These are phyloP conservation scores for Bothrops jararaca DNA, from an alignment of 2,113 vertebrate species.

Conservation along the genomic window DNA sequence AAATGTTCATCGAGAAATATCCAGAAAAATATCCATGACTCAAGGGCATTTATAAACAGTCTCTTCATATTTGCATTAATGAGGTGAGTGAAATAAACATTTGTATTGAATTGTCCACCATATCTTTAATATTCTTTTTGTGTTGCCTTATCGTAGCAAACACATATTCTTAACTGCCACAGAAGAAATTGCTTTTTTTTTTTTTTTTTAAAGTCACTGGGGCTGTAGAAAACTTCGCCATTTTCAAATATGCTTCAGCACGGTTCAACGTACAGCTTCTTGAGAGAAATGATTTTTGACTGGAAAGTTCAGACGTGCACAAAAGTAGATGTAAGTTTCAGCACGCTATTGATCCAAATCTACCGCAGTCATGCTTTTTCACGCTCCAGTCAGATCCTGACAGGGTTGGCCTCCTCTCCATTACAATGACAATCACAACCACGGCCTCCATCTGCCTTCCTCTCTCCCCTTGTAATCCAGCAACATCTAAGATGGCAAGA, in stretches of 20 bases:
- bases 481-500: neutral
- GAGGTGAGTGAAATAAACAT: constrained; percentile 1
- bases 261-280: neutral
- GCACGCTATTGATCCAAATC: neutral
- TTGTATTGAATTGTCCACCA: neutral
- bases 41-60: neutral
- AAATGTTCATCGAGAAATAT: neutral
- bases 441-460: neutral
- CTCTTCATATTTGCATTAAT: rapidly evolving
- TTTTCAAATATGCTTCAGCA: neutral
- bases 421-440: neutral
- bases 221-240: neutral
- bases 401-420: constrained; percentile 13
- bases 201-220: neutral
- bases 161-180: neutral
- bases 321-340: rapidly evolving
- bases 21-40: neutral
- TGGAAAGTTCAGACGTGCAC: neutral
- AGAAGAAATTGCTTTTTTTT: neutral
- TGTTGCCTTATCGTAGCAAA: neutral
- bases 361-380: neutral
- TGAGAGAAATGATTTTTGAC: neutral
- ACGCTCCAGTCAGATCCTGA: constrained; percentile 2
- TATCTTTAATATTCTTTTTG: neutral
- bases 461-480: rapidly evolving